A percentile compares a stretch with the other conserved stretches of the same genome.
Evolutionary conservation across 2,797 vertebrate species (phyloP).

Genomic region (Fundulus diaphanus): DNA sequence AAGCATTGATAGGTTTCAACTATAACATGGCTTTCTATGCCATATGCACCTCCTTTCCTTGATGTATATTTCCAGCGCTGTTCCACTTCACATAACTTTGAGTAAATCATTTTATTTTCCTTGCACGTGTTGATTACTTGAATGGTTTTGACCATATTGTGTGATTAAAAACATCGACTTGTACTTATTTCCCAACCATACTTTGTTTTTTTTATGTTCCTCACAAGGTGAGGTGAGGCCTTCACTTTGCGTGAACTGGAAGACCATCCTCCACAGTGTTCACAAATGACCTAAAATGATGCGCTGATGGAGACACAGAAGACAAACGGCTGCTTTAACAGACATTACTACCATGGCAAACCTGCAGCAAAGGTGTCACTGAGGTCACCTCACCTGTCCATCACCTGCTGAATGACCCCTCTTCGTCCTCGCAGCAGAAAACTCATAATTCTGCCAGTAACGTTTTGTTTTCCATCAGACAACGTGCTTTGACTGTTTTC

Average conservation of each 20-base stretch:
- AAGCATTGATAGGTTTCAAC: background rate
- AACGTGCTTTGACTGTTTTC: conserved; percentile 27
- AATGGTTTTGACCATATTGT: background rate
- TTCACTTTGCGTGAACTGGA: conserved; percentile 43
- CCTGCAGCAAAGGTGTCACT: conserved; percentile 36
- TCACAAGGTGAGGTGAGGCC: conserved; percentile 46
- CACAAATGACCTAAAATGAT: conserved; percentile 15
- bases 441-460: conserved; percentile 29
- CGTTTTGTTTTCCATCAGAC: conserved; percentile 22
- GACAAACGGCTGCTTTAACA: conserved; percentile 26
- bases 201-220: conserved; percentile 12
- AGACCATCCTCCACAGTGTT: conserved; percentile 29
- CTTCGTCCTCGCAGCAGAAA: conserved; percentile 49
- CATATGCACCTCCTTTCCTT: background rate
- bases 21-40: background rate
- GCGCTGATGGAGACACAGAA: conserved; percentile 21
- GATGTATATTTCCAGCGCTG: background rate
- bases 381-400: conserved; percentile 53
- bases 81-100: background rate
- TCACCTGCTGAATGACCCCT: conserved; percentile 49
- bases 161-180: background rate
- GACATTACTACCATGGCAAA: conserved; percentile 23
- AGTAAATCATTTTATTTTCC: background rate
- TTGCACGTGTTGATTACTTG: background rate
- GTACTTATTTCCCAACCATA: background rate